Evolutionary conservation across 2,888 invertebrate species (phyloP), one percentile per base, ranked within the genome.

Genomic region (Drosophila diplacantha): DNA sequence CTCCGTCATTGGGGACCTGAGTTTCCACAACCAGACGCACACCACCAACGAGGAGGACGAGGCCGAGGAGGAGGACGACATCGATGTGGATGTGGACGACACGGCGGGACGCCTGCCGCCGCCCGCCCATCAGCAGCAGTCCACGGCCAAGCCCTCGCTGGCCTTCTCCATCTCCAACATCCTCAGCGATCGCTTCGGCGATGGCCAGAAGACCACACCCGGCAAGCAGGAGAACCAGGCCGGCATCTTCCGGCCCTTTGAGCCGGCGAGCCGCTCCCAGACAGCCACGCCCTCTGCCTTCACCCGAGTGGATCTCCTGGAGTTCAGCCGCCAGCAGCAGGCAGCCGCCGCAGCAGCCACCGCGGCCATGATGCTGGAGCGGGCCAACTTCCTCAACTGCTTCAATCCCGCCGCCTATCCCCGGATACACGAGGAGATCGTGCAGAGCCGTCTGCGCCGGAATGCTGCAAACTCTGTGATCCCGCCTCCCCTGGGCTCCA

Each of bases 161-260:
- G 87, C 85, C 38, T 89, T 89, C 63, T 88, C 88, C 37, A 89
- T 89, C 26, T 86, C 86, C 6, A 89, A 89, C 53, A 89, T 89
- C 12, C 74, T 89, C 18, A 89, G 89, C 72, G 89, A 89, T 81
- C 86, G 85, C 29, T 88, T 88, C 50, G 88, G 88, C 14, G 83
- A 83, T 41, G 71, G 63, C 9, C 59, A 68, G 38, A 71, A 75
- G 46, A 14, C 29, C 3, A 5, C 62, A 32, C 54, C 44, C 7
- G 58, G 58, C 24, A 59, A 82, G 43, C 54, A 43, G 52, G 76
- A 76, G 3, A 34, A 43, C 18, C 62, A 61, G 41, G 75, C 73
- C n/a, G 83, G 74, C 55, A 86, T 88, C 37, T 88, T 88, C 57
- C 85, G 88, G 5, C 88, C 88, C 4, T 88, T 87, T 39, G 88